A percentile compares a stretch with the other conserved stretches of the same genome.
Conservation (phyloP, 2,888 invertebrate genomes). For the Anthophora plumipes region DNA sequence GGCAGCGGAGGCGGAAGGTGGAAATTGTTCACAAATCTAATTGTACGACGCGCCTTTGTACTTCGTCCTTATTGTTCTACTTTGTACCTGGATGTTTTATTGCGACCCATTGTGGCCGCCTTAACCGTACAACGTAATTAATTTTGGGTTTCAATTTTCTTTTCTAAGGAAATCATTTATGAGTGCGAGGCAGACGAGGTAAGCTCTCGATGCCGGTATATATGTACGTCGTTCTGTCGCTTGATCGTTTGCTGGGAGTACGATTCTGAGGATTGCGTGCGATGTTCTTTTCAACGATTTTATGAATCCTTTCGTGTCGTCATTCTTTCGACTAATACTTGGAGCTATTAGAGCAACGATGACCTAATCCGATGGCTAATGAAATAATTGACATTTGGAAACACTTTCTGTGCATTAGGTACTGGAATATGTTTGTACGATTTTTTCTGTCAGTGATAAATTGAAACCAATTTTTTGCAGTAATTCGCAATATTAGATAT, state of each 20-base stretch:
- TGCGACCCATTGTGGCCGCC: slow-evolving; percentile 62
- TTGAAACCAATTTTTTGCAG: no score
- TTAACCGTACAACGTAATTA: slow-evolving; percentile 64
- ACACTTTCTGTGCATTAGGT: background rate
- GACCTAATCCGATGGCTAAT: no score
- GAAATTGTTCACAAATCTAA: slow-evolving; percentile 69
- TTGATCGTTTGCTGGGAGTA: slow-evolving; percentile 9
- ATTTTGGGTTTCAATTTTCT: slow-evolving; percentile 67
- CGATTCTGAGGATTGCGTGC: background rate
- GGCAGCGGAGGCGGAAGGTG: slow-evolving; percentile 49
- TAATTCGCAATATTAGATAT: no score
- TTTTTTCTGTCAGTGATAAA: no score
- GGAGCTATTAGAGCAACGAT: no score
- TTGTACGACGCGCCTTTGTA: slow-evolving; percentile 68
- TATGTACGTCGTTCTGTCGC: background rate
- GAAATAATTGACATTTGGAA: background rate
- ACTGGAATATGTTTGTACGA: no score
- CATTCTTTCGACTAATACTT: no score
- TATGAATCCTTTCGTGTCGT: background rate
- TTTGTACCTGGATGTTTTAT: slow-evolving; percentile 68
- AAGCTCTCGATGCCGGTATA: slow-evolving; percentile 3
- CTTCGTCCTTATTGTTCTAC: slow-evolving; percentile 68
- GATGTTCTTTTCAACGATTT: background rate
- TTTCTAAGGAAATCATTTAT: slow-evolving; percentile 63
- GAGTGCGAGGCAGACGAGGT: slow-evolving; percentile 42